phyloP scores from a whole-genome alignment of 2,888 invertebrate genomes.

The Tinea trinotella region DNA sequence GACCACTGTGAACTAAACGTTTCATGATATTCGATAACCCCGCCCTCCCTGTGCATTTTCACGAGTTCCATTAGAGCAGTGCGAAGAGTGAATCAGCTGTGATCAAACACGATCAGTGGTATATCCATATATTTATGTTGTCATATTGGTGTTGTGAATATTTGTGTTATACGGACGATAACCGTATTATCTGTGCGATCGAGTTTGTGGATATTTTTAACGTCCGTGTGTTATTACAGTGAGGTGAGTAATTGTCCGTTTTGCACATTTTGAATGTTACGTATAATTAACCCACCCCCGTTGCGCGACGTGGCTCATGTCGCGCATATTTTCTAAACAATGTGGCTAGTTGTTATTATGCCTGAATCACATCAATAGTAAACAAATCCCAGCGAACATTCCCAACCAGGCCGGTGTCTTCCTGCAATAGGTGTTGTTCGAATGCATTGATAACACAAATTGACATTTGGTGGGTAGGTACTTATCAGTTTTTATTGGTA shows the following conservation, averaged over 20 bases:
- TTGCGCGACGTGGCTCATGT: conserved; percentile 55
- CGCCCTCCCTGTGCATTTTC: conserved; percentile 66
- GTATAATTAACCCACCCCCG: conserved; percentile 22
- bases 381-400: not conserved
- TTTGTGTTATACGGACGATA: conserved; percentile 68
- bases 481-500: conserved; percentile 19
- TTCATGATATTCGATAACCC: conserved; percentile 68
- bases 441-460: conserved; percentile 2
- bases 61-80: conserved; percentile 57
- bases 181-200: conserved; percentile 69
- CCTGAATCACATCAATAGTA: too few relatives aligned
- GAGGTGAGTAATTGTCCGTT: conserved; percentile 21
- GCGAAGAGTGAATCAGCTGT: conserved; percentile 51
- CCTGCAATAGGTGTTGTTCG: too few relatives aligned
- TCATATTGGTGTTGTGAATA: conserved; percentile 70
- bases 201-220: conserved; percentile 65
- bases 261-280: not conserved
- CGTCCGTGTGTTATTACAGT: conserved; percentile 33
- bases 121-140: conserved; percentile 67
- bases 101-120: conserved; percentile 45
- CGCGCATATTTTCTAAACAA: conserved; percentile 30
- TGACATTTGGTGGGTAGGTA: conserved; percentile 14
- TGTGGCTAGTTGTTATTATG: not conserved
- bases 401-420: not conserved
- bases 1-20: conserved; percentile 59